Percentiles rank a stretch among this genome's conserved stretches.
Evolutionary conservation across 2,113 vertebrate species (phyloP).

Genomic region (Saimiri boliviensis): DNA sequence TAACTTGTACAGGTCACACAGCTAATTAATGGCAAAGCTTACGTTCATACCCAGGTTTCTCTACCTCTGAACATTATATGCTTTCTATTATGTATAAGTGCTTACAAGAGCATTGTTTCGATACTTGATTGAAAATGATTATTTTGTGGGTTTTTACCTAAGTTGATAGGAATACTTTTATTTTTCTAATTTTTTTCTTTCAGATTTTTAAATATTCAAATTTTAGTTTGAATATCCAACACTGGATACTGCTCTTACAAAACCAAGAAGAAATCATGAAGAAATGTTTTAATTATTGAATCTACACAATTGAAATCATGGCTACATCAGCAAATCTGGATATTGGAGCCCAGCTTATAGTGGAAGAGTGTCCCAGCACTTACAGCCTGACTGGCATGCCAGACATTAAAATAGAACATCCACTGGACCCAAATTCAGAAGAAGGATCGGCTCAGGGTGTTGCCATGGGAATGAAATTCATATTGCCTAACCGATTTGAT

Average conservation of each 20-base stretch:
- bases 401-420: slow-evolving; percentile 93
- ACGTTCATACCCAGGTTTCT: not conserved
- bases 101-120: not conserved
- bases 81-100: not conserved
- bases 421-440: slow-evolving; percentile 84
- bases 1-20: not conserved
- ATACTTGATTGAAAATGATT: slow-evolving; percentile 12
- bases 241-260: not conserved
- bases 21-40: not conserved
- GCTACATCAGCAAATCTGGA: slow-evolving; percentile 84
- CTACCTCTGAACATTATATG: not conserved
- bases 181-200: slow-evolving; percentile 52
- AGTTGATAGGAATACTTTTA: not conserved
- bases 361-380: slow-evolving; percentile 90
- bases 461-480: slow-evolving; percentile 98
- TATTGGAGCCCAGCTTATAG: slow-evolving; percentile 83
- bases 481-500: slow-evolving; percentile 97
- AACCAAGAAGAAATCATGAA: slow-evolving; percentile 55
- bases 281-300: slow-evolving; percentile 55
- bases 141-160: not conserved
- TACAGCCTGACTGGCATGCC: slow-evolving; percentile 90
- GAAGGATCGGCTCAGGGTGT: slow-evolving; percentile 89
- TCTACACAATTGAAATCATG: slow-evolving; percentile 70
- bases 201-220: slow-evolving; percentile 39
- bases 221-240: not conserved